Base-by-base conservation (phyloP, 2,113 vertebrate genomes). In the Anthoscopus minutus region DNA sequence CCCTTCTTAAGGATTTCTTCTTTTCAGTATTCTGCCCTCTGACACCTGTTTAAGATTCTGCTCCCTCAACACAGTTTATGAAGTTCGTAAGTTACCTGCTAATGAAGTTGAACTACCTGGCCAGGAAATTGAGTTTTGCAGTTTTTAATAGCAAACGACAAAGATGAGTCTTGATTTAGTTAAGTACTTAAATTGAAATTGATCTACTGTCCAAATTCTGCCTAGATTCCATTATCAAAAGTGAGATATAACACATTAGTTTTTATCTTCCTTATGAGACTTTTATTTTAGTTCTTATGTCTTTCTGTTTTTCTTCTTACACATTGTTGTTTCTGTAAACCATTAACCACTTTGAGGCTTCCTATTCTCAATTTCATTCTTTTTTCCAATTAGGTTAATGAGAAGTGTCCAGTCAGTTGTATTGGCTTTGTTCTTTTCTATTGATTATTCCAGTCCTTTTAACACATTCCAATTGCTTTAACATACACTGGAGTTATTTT, bases 401-500 rank as follows among this genome's bases (percentile, higher is more conserved):
- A 73, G 90, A 66, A 86, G 17, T 53, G 78, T 71, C 61, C 86
- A 91, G 73, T 62, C 11, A 4, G 27, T 62, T 73, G 44, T n/a
- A 48, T 31, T 48, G n/a, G 33, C 40, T 74, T 78, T 70, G n/a
- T 33, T 91, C 20, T 85, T 71, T 85, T 44, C 51, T 83, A 93
- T 65, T 78, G 87, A 93, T 90, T 90, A 88, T 93, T 96, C 93
- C 94, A 93, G 71, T 31, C 80, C 69, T 92, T 92, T 93, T 58
- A 92, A 72, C 85, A 93, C 28, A 33, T 87, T 87, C 69, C 62
- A 79, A 69, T 87, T 42, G 45, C 38, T 95, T 93, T 94, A 86
- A 77, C 1, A 2, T 40, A 38, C 30, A 72, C 25, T 85, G 40
- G 27, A 44, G 62, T 83, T 94, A 95, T 89, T 95, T 95, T 97